phyloP scores from a whole-genome alignment of 37 sponge, comb jelly and placozoan genomes.

The Mnemiopsis leidyi region DNA sequence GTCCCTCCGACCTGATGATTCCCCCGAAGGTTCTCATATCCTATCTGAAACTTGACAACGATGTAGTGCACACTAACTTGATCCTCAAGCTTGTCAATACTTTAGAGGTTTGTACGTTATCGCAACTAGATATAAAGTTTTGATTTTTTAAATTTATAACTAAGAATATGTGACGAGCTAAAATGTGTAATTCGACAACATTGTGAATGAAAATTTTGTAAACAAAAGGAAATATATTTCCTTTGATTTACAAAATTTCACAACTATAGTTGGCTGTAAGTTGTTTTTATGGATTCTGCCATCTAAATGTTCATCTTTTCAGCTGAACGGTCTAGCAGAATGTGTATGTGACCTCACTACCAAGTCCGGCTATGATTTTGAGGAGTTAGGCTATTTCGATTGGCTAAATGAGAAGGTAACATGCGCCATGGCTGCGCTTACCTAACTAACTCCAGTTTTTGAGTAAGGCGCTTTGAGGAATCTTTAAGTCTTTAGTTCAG shows the following conservation, averaged over 20 bases:
- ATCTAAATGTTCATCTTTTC: too few species aligned
- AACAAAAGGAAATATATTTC: too few species aligned
- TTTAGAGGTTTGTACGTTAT: conserved; percentile 29
- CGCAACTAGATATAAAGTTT: too few species aligned
- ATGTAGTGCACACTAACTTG: background rate
- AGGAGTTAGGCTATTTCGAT: background rate
- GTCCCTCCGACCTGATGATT: conserved; percentile 14
- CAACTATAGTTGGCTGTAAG: too few species aligned
- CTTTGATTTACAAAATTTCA: too few species aligned
- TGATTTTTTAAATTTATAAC: too few species aligned
- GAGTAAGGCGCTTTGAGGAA: background rate
- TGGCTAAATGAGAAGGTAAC: conserved; percentile 26
- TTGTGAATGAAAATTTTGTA: too few species aligned
- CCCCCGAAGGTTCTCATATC: conserved; percentile 12
- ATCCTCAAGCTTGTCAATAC: conserved; percentile 18
- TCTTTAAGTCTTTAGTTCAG: background rate
- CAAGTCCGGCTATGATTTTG: conserved; percentile 10
- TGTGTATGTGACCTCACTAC: background rate
- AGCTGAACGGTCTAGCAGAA: conserved; percentile 11
- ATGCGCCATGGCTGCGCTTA: too few species aligned
- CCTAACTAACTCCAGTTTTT: background rate
- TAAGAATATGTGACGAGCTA: too few species aligned
- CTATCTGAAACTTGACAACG: conserved; percentile 5
- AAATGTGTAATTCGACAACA: too few species aligned
- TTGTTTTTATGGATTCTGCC: too few species aligned